Conservation (phyloP, 2,113 vertebrate genomes). For the Picathartes gymnocephalus region DNA sequence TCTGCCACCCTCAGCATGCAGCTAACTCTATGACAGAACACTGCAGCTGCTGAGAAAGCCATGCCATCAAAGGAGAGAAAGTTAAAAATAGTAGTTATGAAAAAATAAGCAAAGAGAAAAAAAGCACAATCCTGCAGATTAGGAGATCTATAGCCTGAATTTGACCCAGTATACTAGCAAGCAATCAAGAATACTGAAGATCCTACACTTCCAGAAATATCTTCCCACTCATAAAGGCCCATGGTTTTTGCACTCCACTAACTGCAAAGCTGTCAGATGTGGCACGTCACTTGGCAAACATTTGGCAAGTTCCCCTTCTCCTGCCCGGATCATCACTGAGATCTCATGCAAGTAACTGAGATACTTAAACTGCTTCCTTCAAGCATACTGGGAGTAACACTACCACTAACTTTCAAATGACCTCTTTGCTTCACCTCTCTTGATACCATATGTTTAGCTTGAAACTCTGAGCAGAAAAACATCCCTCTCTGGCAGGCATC, state of each 20-base stretch:
- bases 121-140: background rate
- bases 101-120: background rate
- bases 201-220: background rate
- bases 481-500: background rate
- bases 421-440: background rate
- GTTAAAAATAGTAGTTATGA: background rate
- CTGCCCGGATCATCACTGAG: background rate
- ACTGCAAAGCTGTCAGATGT: background rate
- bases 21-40: background rate
- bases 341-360: background rate
- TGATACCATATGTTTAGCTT: background rate
- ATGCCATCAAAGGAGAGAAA: background rate
- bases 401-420: background rate
- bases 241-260: background rate
- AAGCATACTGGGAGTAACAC: background rate
- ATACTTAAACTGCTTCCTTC: background rate
- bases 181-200: background rate
- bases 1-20: background rate
- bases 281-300: background rate
- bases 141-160: background rate
- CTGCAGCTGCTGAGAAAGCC: background rate
- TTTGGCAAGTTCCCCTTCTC: background rate
- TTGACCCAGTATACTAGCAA: background rate
- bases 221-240: background rate
- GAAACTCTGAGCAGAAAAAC: background rate